A percentile compares a stretch with the other conserved stretches of the same genome.
Conservation (phyloP, 2,113 vertebrate species). For the Chlorodrepanis virens region DNA sequence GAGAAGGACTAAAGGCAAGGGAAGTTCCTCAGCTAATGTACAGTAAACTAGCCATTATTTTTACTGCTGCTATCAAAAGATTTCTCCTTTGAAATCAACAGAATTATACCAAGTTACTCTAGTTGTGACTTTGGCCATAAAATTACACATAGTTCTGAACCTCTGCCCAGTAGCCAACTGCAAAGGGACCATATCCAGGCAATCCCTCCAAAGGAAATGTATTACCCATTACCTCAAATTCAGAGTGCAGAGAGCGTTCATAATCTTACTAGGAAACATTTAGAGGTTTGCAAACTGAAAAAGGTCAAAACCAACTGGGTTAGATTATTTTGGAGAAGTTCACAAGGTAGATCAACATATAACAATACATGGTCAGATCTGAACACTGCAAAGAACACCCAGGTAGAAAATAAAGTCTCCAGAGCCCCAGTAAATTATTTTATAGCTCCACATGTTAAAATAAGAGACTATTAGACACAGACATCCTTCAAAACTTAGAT, state of each 20-base stretch:
- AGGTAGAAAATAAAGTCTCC: not conserved
- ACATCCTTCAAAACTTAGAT: not conserved
- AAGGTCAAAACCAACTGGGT: not conserved
- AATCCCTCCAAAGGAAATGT: not conserved
- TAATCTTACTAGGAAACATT: not conserved
- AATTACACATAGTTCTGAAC: not conserved
- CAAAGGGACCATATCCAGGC: not conserved
- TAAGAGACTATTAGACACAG: not conserved
- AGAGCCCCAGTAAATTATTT: not conserved
- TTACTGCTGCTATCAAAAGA: not conserved
- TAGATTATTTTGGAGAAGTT: not conserved
- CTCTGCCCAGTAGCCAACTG: not conserved
- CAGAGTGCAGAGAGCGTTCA: not conserved
- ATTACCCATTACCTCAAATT: not conserved
- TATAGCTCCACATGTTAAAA: not conserved
- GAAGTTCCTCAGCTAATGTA: not conserved
- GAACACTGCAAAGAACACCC: not conserved
- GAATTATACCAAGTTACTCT: not conserved
- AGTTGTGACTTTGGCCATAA: not conserved
- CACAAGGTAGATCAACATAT: not conserved
- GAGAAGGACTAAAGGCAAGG: not conserved
- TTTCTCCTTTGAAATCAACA: conserved; percentile 10
- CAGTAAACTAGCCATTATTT: not conserved
- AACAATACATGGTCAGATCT: not conserved
- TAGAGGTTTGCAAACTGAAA: not conserved